These are phyloP conservation scores for Enteromius trimaculatus DNA, from an alignment of 2,797 vertebrate species.

Conservation along the genomic window DNA sequence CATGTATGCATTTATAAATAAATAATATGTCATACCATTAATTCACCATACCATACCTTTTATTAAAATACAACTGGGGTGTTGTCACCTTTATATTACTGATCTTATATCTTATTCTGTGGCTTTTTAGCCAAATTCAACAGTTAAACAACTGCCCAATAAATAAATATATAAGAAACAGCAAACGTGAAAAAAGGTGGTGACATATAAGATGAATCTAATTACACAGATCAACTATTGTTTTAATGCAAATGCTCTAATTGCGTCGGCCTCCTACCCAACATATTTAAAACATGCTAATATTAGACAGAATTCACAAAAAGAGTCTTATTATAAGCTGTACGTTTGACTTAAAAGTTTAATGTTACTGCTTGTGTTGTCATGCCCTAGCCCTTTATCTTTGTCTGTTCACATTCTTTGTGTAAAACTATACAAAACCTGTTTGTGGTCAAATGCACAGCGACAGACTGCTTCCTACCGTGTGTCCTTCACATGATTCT, in stretches of 20 bases:
- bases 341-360: not conserved
- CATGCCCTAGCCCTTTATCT: not conserved
- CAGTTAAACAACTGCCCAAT: not conserved
- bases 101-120: not conserved
- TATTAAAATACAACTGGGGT: not conserved
- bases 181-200: not conserved
- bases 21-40: not conserved
- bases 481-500: slow-evolving; percentile 64
- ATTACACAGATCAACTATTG: not conserved
- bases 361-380: not conserved
- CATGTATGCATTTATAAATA: not conserved
- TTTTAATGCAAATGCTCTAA: too few species aligned
- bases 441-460: not conserved
- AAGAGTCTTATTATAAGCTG: too few species aligned
- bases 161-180: not conserved
- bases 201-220: not conserved
- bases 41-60: not conserved
- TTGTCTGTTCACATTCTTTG: not conserved
- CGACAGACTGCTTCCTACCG: slow-evolving; percentile 69
- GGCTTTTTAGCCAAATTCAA: not conserved
- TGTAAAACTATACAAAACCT: not conserved
- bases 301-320: not conserved
- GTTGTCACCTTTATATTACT: not conserved
- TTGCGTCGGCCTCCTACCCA: not conserved
- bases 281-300: not conserved